These are phyloP conservation scores for Tetragnatha versicolor DNA, from an alignment of 1,140 invertebrate genomes.

Conservation along the genomic window DNA sequence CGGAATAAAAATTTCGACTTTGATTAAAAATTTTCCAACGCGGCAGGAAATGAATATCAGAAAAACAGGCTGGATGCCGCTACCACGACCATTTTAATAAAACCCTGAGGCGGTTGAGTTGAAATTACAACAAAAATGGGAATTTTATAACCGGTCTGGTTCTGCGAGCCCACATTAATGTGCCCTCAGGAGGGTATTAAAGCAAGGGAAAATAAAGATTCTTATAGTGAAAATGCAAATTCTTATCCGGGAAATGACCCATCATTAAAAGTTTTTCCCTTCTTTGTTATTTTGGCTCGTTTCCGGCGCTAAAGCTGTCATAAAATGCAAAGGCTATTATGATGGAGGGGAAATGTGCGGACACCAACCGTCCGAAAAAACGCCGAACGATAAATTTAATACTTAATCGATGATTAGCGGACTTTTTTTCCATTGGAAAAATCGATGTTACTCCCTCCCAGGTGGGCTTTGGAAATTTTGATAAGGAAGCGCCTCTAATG, in stretches of 20 bases:
- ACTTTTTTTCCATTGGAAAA: not conserved
- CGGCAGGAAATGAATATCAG: not conserved
- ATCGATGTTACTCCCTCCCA: not conserved
- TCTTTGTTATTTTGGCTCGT: no score
- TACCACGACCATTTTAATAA: conserved; percentile 1
- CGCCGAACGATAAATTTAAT: conserved; percentile 10
- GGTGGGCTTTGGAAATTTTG: not conserved
- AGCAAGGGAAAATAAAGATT: conserved; percentile 8
- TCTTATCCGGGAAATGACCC: not conserved
- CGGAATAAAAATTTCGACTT: no score
- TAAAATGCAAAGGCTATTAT: conserved; percentile 3
- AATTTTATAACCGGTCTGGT: conserved; percentile 1
- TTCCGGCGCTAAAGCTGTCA: not conserved
- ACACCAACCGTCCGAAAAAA: no score
- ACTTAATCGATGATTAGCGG: conserved; percentile 1
- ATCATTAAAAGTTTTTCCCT: conserved; percentile 16
- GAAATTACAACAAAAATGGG: conserved; percentile 5
- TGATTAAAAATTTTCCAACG: conserved; percentile 13
- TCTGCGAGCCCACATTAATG: not conserved
- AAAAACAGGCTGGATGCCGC: not conserved
- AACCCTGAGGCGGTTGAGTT: not conserved
- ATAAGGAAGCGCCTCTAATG: not conserved
- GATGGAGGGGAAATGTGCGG: not conserved
- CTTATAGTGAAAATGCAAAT: conserved; percentile 5
- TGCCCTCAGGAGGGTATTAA: not conserved